Base-by-base conservation (phyloP, 2,888 invertebrate genomes). In the Mongoloraphidia duomilia region DNA sequence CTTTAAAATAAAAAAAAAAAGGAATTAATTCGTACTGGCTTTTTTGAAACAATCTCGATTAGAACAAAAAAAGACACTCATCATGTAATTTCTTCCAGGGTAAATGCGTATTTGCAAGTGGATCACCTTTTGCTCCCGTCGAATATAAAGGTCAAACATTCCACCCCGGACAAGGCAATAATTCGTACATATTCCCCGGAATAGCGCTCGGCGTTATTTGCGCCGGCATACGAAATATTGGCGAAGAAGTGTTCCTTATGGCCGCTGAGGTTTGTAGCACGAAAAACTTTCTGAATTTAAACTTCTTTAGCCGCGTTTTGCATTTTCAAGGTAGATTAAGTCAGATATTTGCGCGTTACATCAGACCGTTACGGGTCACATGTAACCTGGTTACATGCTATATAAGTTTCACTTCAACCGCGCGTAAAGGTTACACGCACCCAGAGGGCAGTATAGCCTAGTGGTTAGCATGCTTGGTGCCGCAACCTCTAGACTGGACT, bases 131-230 rank as follows among this genome's bases (percentile, higher is more conserved):
- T 71, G 78, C 81, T 45, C 86, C 91, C 0, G 89, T 93, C 50
- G 80, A 75, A 47, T 74, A 82, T 50, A 80, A 87, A 55, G 92
- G 90, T 1, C 82, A 85, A 64, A 80, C 80, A 9, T 84, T 79
- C 65, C 70, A 80, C 60, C 94, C 98, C 0, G 98, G 98, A 0
- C 98, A 99, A 70, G 98, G 98, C 51, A 96, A 96, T 72, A 96
- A 96, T 71, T 83, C 95, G 0, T 96, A 96, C 71, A 92, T 96
- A 67, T 95, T 94, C 79, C 97, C 98, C 13, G 98, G 96, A 4
- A 76, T 94, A 56, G 94, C 94, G 26, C 77, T 98, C 42, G 97
- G 89, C 53, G 82, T 87, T 49, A 82, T 96, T 57, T 82, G 84
- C 60, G 86, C 90, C 56, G 92, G 93, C 47, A 82, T 94, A 67